Percentiles rank a stretch among this genome's conserved stretches.
phyloP scores from a whole-genome alignment of 2,888 invertebrate genomes.

The Endotricha flammealis region DNA sequence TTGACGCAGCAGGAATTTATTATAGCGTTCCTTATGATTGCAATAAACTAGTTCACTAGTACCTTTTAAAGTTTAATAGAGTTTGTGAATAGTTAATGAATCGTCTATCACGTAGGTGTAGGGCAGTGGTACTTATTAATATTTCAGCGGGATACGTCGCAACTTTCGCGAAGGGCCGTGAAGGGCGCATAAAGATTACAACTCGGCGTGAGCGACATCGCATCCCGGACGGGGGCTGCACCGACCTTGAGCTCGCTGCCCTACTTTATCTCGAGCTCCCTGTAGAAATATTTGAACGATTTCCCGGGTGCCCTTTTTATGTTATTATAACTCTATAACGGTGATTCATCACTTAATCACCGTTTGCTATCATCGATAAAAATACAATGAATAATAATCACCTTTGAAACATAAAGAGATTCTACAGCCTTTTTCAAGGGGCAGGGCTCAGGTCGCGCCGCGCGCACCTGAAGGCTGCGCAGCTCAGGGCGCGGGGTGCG shows the following conservation, averaged over 20 bases:
- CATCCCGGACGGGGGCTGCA: conserved; percentile 43
- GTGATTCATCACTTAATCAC: conserved; percentile 6
- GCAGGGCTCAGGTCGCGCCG: conserved; percentile 36
- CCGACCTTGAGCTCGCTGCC: conserved; percentile 54
- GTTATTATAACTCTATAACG: background rate
- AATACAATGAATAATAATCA: conserved; percentile 17
- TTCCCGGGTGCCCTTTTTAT: background rate
- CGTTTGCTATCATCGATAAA: conserved; percentile 7
- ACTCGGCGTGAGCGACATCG: conserved; percentile 29
- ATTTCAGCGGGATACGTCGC: conserved; percentile 32
- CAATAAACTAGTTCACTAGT: conserved; percentile 2
- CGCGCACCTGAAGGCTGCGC: conserved; percentile 58
- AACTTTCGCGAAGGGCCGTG: conserved; percentile 31
- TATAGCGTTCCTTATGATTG: background rate
- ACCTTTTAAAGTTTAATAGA: conserved; percentile 24
- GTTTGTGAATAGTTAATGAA: conserved; percentile 30
- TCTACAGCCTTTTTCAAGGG: conserved; percentile 28
- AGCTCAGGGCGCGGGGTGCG: conserved; percentile 30
- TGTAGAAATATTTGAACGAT: conserved; percentile 12
- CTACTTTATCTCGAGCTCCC: conserved; percentile 39
- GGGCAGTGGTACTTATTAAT: conserved; percentile 23
- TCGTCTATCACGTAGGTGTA: conserved; percentile 27
- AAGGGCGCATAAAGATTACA: conserved; percentile 45
- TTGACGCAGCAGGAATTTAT: conserved; percentile 7
- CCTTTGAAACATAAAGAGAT: conserved; percentile 19